Base-by-base conservation (phyloP, 1,140 invertebrate genomes). In the Tribolium castaneum region DNA sequence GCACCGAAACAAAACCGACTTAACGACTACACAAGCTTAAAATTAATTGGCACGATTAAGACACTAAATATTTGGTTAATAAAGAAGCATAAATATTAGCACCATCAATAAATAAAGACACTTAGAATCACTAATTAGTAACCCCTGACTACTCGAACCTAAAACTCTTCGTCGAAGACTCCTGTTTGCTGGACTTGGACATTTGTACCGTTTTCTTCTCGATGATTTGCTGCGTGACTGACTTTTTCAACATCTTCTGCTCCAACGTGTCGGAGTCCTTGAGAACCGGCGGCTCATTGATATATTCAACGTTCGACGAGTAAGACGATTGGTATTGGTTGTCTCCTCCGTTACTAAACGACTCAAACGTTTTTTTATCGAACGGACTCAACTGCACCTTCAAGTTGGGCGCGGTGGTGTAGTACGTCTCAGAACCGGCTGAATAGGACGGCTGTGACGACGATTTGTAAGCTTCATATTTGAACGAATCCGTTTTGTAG, bases 141-240 rank as follows among this genome's bases (percentile, higher is more conserved):
- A 12, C 25, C 30, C 30, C 30, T n/a, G n/a, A n/a, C 39, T 87
- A 87, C 50, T 89, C 87, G 76, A 88, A 89, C 35, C 85, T 85
- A 74, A 89, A 89, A 14, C 85, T 88, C 82, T 89, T 89, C 13
- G 86, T 87, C 70, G 87, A 87, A 3, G 87, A 87, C 76, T 89
- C 89, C 56, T 89, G 87, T 72, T 88, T 87, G 78, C 85, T 88
- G 4, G 86, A 87, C 62, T 84, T 86, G 5, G 87, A 87, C 83
- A 85, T 89, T 0, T 88, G 88, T 2, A 89, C 84, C 1, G 88
- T 89, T 77, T 88, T 89, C 75, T 89, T 89, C 76, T 90, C 89
- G 6, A 87, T 88, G 7, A 89, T 86, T 75, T 89, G 89, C 75
- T 89, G 88, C 13, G 86, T 89, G 50, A 87, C 85, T 0, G 89